A percentile compares a stretch with the other conserved stretches of the same genome.
Conservation (phyloP, 2,797 vertebrate species). For the Psittacula derbiana region DNA sequence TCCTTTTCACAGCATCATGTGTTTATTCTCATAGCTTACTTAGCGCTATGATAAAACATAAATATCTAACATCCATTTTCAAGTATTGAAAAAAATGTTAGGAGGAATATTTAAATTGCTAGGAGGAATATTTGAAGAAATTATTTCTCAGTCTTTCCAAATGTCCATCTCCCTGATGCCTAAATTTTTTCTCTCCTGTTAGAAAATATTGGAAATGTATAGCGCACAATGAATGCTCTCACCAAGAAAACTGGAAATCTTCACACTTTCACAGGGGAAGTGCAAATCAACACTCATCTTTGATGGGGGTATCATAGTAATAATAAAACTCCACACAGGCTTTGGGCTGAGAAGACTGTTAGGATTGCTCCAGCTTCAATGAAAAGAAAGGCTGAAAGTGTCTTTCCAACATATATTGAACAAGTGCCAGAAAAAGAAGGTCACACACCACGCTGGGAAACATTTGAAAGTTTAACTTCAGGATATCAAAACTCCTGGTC, state of each 20-base stretch:
- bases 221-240: not conserved
- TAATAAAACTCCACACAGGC: not conserved
- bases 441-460: not conserved
- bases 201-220: not conserved
- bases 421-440: constrained; percentile 5
- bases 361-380: not conserved
- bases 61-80: not conserved
- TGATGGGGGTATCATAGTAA: not conserved
- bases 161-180: not conserved
- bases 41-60: not conserved
- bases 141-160: not conserved
- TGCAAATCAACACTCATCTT: not conserved
- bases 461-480: not conserved
- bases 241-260: not conserved
- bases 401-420: constrained; percentile 19
- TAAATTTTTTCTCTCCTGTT: not conserved
- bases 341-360: not conserved
- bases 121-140: not conserved
- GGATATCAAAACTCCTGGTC: not conserved
- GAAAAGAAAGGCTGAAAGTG: constrained; percentile 11
- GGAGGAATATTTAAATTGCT: not conserved
- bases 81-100: not conserved
- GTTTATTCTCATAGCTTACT: not conserved
- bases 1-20: not conserved
- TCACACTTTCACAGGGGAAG: constrained; percentile 6